phyloP scores from a whole-genome alignment of 1,140 invertebrate genomes.

The Hyles vespertilio region DNA sequence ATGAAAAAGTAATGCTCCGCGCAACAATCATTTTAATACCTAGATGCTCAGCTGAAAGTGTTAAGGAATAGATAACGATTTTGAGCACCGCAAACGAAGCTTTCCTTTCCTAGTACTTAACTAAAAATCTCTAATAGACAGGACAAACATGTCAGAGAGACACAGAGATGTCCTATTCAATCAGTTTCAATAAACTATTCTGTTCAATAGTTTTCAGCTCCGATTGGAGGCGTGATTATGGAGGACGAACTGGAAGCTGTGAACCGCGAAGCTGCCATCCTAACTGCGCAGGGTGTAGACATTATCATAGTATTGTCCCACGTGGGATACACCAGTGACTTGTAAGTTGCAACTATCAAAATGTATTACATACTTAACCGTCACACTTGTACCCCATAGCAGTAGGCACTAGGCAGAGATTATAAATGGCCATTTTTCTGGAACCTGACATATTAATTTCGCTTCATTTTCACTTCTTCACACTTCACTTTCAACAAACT shows the following conservation, averaged over 20 bases:
- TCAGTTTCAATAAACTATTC: background rate
- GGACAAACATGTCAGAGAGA: background rate
- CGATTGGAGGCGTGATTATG: constrained; percentile 76
- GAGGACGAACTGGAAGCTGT: constrained; percentile 82
- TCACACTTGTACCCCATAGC: too few species aligned
- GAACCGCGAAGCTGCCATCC: constrained; percentile 78
- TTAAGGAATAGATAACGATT: too few species aligned
- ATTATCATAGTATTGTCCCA: constrained; percentile 90
- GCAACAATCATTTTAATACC: too few species aligned
- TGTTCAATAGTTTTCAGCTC: constrained; percentile 54
- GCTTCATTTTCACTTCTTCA: too few species aligned
- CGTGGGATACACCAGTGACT: constrained; percentile 82
- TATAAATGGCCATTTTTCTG: too few species aligned
- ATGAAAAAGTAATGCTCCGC: too few species aligned
- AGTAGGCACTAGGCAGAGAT: too few species aligned
- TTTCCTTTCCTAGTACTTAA: background rate
- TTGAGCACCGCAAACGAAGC: background rate
- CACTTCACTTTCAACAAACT: too few species aligned
- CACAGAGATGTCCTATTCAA: background rate
- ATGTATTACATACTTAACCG: too few species aligned
- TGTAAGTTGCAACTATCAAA: constrained; percentile 31
- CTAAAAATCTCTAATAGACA: background rate
- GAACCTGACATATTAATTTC: too few species aligned
- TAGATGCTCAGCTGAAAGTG: too few species aligned
- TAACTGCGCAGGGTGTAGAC: constrained; percentile 80